Conservation (phyloP, 1,140 invertebrate genomes). For the Drosophila burlai region DNA sequence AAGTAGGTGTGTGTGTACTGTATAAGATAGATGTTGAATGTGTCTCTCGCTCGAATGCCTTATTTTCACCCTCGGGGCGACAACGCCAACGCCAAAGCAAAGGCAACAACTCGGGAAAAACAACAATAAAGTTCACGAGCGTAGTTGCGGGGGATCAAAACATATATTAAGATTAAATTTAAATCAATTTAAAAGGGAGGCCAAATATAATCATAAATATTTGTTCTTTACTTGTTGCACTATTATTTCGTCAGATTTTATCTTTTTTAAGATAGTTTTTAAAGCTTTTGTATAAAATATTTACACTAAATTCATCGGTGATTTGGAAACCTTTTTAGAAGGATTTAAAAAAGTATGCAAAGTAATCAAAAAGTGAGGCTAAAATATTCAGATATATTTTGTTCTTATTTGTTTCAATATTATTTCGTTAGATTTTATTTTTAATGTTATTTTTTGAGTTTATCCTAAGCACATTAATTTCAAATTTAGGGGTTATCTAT, state of each 20-base stretch:
- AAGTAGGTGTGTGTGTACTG: conserved; percentile 1
- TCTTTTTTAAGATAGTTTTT: too few relatives aligned
- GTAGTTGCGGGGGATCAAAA: not conserved
- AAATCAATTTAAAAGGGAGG: not conserved
- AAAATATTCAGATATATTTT: not conserved
- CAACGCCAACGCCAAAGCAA: conserved; percentile 79
- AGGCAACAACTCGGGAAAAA: conserved; percentile 33
- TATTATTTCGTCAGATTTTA: not conserved
- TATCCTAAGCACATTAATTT: not conserved
- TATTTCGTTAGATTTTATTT: not conserved
- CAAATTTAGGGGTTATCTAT: not conserved
- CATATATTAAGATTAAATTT: not conserved
- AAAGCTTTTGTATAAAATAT: too few relatives aligned
- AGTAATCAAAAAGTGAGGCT: too few relatives aligned
- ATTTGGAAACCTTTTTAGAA: not conserved
- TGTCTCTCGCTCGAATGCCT: conserved; percentile 73
- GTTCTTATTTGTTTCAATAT: not conserved
- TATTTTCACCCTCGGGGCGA: conserved; percentile 81
- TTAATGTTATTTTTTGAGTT: too few relatives aligned
- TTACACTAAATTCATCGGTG: not conserved
- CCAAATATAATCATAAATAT: not conserved
- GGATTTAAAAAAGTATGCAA: too few relatives aligned
- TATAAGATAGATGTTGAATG: conserved; percentile 48
- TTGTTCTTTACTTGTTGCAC: not conserved
- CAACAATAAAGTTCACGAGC: conserved; percentile 12